Evolutionary conservation across 2,113 vertebrate species (phyloP).

Genomic region (Prochilodus magdalenae): DNA sequence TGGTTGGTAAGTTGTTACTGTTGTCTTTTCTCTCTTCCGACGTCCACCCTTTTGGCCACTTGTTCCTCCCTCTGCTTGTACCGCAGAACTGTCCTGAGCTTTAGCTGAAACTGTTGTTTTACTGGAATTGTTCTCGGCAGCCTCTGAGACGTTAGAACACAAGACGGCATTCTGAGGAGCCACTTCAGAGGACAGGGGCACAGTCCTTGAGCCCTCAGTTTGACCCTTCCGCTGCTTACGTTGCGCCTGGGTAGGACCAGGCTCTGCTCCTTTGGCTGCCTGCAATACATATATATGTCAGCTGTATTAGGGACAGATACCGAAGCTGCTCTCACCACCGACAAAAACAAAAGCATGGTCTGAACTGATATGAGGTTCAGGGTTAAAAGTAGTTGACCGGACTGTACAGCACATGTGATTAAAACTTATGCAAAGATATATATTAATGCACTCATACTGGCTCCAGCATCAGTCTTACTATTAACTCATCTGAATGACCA

Average conservation of each 20-base stretch:
- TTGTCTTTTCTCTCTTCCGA: conserved; percentile 16
- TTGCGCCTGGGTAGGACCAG: conserved; percentile 15
- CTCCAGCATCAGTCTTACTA: too few relatives aligned
- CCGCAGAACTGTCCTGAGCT: not conserved
- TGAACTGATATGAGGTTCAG: too few relatives aligned
- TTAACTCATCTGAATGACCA: too few relatives aligned
- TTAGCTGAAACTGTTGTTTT: not conserved
- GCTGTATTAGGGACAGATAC: not conserved
- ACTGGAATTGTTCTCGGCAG: not conserved
- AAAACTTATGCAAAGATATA: too few relatives aligned
- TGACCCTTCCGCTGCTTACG: conserved; percentile 44
- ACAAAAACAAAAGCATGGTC: too few relatives aligned
- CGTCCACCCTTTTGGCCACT: not conserved
- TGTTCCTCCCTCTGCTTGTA: not conserved
- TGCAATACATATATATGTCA: conserved; percentile 37
- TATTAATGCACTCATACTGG: too few relatives aligned
- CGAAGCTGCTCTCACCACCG: too few relatives aligned
- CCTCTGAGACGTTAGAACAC: too few relatives aligned
- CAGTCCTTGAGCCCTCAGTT: conserved; percentile 16
- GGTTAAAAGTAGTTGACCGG: too few relatives aligned
- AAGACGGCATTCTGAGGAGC: conserved; percentile 67
- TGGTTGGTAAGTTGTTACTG: conserved; percentile 1
- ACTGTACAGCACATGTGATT: too few relatives aligned
- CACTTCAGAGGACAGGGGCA: conserved; percentile 72
- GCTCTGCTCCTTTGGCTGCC: conserved; percentile 61